Evolutionary conservation across 2,113 vertebrate genomes (phyloP), one percentile per base, ranked within the genome.

Genomic region (Pelmatolapia mariae): DNA sequence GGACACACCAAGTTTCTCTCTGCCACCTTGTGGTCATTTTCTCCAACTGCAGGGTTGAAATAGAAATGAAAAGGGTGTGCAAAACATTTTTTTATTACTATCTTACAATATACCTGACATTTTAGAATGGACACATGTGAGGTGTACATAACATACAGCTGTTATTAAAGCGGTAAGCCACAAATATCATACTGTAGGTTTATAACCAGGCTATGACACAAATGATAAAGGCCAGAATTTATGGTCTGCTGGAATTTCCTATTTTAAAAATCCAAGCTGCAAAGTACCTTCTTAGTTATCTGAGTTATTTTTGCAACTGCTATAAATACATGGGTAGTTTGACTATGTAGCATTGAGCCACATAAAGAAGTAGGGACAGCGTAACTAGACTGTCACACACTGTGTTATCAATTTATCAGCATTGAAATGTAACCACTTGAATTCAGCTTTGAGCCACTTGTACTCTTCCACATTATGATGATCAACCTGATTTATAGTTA

Each of bases 11-110:
- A 73, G 89, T 80, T 38, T 73, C n/a, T 80, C 31, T 86, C 89
- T 90, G 92, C 94, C 94, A 89, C 88, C 94, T 84, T 59, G 91
- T 94, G 96, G 93, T 71, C 56, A 57, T 31, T 56, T 12, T 11
- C 4, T 11, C 8, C 10, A 11, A 90, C 45, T 94, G 90, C 90
- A 91, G 10, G 43, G 15, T 53, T 50, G 22, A 47, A 59, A 47
- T 10, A 9, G 15, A 26, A 10, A 50, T 47, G 63, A 24, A 68
- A 15, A 11, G 16, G 47, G n/a, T 6, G 50, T 18, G 33, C 2
- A 36, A 19, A 78, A 13, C 11, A 24, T 53, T 68, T 10, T 15
- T 47, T 50, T 40, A 19, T n/a, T 24, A 8, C n/a, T n/a, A 33
- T 31, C 43, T 76, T 78, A 78, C 26, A 52, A 29, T 78, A 31